Evolutionary conservation across 2,888 invertebrate species (phyloP).

Genomic region (Polydrusus cervinus): DNA sequence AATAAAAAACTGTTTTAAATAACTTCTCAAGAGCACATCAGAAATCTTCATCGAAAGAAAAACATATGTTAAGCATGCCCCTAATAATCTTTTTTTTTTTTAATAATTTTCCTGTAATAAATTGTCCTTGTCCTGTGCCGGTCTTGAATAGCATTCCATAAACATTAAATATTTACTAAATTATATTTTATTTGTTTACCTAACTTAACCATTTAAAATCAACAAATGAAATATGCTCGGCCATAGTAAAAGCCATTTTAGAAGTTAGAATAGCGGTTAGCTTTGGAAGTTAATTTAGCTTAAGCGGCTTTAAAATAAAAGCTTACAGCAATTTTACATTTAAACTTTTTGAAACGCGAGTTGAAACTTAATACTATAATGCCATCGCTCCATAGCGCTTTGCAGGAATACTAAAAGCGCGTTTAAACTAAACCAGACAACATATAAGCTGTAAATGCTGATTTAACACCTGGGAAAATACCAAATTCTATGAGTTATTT

Average conservation of each 20-base stretch:
- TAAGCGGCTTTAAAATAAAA: slow-evolving; percentile 47
- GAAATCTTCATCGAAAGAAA: too few species aligned
- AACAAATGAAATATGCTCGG: slow-evolving; percentile 24
- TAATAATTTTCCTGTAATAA: too few species aligned
- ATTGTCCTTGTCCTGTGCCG: too few species aligned
- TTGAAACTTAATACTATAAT: slow-evolving; percentile 46
- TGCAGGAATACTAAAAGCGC: slow-evolving; percentile 19
- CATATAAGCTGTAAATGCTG: slow-evolving; percentile 24
- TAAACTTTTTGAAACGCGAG: slow-evolving; percentile 44
- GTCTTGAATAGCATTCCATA: too few species aligned
- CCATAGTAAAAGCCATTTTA: slow-evolving; percentile 36
- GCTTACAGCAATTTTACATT: slow-evolving; percentile 48
- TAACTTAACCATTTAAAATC: not conserved
- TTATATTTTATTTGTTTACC: not conserved
- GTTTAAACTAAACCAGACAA: slow-evolving; percentile 25
- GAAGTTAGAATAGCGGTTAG: slow-evolving; percentile 40
- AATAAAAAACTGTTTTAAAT: too few species aligned
- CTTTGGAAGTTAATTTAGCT: slow-evolving; percentile 45
- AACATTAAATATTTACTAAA: too few species aligned
- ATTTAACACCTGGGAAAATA: slow-evolving; percentile 16
- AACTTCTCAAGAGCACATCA: too few species aligned
- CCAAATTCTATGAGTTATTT: slow-evolving; percentile 9
- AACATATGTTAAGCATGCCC: too few species aligned
- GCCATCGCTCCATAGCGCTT: slow-evolving; percentile 34
- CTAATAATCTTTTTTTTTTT: too few species aligned